These are phyloP conservation scores for Phoxinus dragarum DNA, from an alignment of 2,797 vertebrate genomes.

Conservation along the genomic window DNA sequence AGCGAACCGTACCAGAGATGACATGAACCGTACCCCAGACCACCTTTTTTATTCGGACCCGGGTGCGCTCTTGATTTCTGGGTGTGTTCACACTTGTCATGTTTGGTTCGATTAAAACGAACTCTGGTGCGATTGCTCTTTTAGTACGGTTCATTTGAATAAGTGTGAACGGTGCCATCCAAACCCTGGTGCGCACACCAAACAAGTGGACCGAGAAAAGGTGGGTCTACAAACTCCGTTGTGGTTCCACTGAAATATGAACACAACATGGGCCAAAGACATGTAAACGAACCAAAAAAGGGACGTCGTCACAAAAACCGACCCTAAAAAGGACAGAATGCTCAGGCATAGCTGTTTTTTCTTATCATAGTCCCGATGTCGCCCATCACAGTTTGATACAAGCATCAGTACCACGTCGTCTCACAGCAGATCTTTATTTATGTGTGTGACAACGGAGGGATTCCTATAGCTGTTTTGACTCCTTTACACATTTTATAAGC, in stretches of 20 bases:
- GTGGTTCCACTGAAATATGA: neutral
- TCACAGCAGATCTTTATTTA: neutral
- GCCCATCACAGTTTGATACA: no score
- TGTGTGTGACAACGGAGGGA: neutral
- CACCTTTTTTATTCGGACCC: no score
- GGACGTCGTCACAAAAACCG: neutral
- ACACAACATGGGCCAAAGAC: neutral
- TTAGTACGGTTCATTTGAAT: neutral
- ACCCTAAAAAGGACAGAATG: neutral
- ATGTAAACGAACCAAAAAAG: neutral
- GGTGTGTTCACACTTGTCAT: no score
- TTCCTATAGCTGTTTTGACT: neutral
- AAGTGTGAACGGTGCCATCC: neutral
- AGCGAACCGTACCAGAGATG: no score
- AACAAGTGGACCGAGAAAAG: neutral
- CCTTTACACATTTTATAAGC: no score
- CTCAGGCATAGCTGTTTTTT: no score
- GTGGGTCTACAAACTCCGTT: neutral
- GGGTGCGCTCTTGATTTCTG: no score
- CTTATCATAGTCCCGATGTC: no score
- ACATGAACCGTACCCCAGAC: no score
- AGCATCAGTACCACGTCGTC: no score
- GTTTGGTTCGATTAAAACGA: neutral
- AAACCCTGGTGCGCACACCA: neutral
- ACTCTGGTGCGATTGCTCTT: neutral